These are phyloP conservation scores for Phainopepla nitens DNA, from an alignment of 2,113 vertebrate genomes.

Conservation along the genomic window DNA sequence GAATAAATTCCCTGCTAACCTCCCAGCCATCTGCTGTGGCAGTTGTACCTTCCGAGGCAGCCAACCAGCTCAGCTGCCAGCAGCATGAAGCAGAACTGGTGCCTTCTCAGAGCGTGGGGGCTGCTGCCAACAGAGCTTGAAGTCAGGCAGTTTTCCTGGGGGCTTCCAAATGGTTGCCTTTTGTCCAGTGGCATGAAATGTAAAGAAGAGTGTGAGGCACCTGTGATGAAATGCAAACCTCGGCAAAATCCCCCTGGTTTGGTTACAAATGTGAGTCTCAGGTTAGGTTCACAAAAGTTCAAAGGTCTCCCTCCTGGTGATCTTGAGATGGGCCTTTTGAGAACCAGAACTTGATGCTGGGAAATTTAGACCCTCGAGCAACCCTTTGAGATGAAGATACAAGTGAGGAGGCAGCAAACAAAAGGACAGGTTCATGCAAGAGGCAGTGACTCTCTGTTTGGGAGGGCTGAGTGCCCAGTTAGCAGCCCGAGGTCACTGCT, in stretches of 20 bases:
- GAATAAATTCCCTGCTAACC: conserved; percentile 19
- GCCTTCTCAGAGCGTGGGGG: neutral
- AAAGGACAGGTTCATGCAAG: neutral
- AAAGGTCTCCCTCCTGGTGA: neutral
- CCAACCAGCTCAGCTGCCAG: neutral
- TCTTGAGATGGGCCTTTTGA: neutral
- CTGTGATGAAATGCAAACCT: neutral
- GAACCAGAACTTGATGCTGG: neutral
- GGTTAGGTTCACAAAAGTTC: neutral
- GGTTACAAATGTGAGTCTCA: neutral
- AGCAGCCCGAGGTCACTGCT: neutral
- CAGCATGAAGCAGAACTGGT: neutral
- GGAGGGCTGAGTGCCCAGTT: neutral
- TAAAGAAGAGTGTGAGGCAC: neutral
- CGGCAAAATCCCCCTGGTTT: neutral
- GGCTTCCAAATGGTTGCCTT: neutral
- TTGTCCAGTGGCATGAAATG: neutral
- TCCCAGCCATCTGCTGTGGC: neutral
- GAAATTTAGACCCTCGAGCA: neutral
- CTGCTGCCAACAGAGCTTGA: neutral
- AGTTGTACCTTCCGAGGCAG: neutral
- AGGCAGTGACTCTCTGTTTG: neutral
- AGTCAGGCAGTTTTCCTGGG: neutral
- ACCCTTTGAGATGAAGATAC: neutral
- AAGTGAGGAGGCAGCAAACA: neutral